phyloP scores from a whole-genome alignment of 1,140 invertebrate genomes.

The Zaprionus kolodkinae region DNA sequence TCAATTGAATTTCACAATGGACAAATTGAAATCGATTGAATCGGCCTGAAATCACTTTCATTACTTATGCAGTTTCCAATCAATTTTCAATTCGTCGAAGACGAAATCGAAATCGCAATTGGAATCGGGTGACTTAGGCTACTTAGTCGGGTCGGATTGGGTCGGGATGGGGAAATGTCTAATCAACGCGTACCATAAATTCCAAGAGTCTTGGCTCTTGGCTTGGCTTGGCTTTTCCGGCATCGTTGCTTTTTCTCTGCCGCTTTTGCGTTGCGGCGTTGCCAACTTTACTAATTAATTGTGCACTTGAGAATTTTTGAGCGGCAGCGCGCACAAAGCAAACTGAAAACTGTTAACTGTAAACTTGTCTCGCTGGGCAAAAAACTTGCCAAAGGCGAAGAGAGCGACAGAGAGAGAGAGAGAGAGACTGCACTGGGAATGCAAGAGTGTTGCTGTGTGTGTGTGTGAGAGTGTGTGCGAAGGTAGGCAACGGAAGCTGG shows the following conservation, averaged over 20 bases:
- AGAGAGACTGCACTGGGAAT: too few relatives aligned
- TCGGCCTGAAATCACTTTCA: constrained; percentile 39
- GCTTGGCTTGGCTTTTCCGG: constrained; percentile 20
- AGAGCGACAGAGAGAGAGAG: background rate
- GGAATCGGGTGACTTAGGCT: constrained; percentile 57
- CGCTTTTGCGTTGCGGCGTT: background rate
- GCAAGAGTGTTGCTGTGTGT: constrained; percentile 17
- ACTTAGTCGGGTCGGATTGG: constrained; percentile 37
- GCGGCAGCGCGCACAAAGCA: constrained; percentile 56
- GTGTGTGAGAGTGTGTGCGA: constrained; percentile 2
- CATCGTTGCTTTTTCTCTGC: too few relatives aligned
- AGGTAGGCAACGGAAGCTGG: constrained; percentile 51
- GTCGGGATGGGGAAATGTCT: constrained; percentile 33
- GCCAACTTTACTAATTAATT: constrained; percentile 81
- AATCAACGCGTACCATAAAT: constrained; percentile 71
- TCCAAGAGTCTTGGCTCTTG: constrained; percentile 25
- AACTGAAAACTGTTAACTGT: constrained; percentile 67
- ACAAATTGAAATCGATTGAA: constrained; percentile 44
- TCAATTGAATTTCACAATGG: constrained; percentile 8
- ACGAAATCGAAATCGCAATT: constrained; percentile 18
- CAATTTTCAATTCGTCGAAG: constrained; percentile 68
- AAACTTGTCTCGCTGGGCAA: constrained; percentile 49
- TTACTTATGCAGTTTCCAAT: constrained; percentile 78
- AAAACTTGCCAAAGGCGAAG: constrained; percentile 56
- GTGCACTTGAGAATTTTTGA: constrained; percentile 80